A percentile compares a stretch with the other conserved stretches of the same genome.
phyloP scores from a whole-genome alignment of 2,888 invertebrate species.

The Aleiodes alternator region DNA sequence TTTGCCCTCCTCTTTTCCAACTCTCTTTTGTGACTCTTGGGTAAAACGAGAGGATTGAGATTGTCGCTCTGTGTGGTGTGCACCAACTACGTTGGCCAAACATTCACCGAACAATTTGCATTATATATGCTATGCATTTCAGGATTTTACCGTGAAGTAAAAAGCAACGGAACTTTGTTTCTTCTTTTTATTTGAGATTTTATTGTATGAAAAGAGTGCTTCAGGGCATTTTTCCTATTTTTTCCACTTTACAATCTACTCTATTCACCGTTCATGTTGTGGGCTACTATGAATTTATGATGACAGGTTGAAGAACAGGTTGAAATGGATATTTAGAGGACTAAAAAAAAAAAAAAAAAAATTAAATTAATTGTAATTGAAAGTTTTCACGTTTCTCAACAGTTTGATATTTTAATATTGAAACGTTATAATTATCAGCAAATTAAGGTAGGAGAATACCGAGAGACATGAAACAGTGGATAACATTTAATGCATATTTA shows the following conservation, averaged over 20 bases:
- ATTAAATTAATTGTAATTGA: no score
- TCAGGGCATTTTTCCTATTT: no score
- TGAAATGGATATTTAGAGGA: no score
- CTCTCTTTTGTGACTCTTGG: constrained; percentile 14
- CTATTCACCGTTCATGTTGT: no score
- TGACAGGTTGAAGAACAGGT: no score
- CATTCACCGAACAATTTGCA: constrained; percentile 42
- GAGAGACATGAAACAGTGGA: constrained; percentile 15
- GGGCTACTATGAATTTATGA: no score
- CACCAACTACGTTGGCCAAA: constrained; percentile 41
- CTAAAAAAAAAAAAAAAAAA: no score
- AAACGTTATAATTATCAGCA: no score
- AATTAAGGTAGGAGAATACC: no score
- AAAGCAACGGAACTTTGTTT: constrained; percentile 27
- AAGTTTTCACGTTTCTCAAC: no score
- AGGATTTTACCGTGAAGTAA: constrained; percentile 32
- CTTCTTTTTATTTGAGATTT: constrained; percentile 21
- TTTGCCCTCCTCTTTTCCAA: not conserved
- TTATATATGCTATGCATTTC: constrained; percentile 47
- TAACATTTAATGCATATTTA: constrained; percentile 43
- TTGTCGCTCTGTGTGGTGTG: constrained; percentile 35
- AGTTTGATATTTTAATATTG: no score
- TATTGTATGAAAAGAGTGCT: not conserved
- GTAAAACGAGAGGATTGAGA: constrained; percentile 35
- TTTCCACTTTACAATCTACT: no score